Evolutionary conservation across 2,113 vertebrate species (phyloP), one percentile per base, ranked within the genome.

Genomic region (Platycercus adscitus): DNA sequence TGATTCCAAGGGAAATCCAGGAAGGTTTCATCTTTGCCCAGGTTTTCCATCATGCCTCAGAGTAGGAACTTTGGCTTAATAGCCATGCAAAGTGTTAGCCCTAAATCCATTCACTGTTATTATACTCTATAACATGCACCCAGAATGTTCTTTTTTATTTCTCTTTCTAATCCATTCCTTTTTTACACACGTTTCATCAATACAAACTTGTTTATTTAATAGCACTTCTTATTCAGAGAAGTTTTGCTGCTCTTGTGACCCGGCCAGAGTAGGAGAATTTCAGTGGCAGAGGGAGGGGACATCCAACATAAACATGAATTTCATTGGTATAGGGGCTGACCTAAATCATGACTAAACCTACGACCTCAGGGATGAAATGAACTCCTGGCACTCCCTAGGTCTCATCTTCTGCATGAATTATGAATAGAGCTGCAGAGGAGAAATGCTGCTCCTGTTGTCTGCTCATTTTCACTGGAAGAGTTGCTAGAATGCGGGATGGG

Each of bases 341-440:
- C 37, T 72, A 35, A 90, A 41, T 66, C 56, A 10, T 80, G 88
- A 88, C 88, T 95, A 92, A 92, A 93, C 15, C 41, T 64, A 65
- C 39, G 19, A 73, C 82, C 61, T 93, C 37, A 33, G 64, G 71
- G 64, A 70, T 78, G 29, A 76, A 55, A 20, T 68, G 17, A 95
- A 71, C 52, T 82, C 93, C 84, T 7, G 9, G 66, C 73, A 91
- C n/a, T 65, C 10, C 26, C 35, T 10, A 0, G 3, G 6, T 58
- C 50, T 88, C 65, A 85, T 66, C 61, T 92, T 56, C 31, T 70
- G 28, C 75, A 56, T 88, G 47, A 96, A 91, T 89, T 65, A 84
- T 31, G 39, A 86, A 92, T 39, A 37, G 1, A 94, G 41, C 44
- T 55, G 64, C 31, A 82, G 68, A 68, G 31, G 23, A 91, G 81